Percentiles rank a stretch among this genome's conserved stretches.
phyloP scores from a whole-genome alignment of 2,113 vertebrate genomes.

The Herpetotheres cachinnans region DNA sequence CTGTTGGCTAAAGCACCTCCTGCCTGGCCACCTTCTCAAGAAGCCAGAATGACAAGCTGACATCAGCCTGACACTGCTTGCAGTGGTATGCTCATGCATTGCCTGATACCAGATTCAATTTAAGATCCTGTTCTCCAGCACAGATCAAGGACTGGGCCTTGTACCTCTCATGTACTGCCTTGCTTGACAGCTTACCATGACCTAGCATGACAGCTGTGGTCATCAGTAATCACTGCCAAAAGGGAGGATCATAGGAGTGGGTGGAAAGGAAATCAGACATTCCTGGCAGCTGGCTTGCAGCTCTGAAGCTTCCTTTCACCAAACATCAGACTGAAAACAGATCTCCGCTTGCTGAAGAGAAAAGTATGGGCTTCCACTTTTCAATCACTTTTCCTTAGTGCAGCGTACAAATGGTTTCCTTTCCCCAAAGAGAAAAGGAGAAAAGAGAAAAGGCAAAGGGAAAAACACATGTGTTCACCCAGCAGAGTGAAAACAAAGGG shows the following conservation, averaged over 20 bases:
- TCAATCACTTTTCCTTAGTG: constrained; percentile 17
- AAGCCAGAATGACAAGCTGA: not conserved
- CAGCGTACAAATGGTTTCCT: not conserved
- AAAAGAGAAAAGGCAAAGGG: not conserved
- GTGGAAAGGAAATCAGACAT: constrained; percentile 66
- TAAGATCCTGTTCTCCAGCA: not conserved
- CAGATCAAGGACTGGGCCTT: constrained; percentile 40
- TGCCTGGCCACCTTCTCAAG: not conserved
- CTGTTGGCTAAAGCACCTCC: not conserved
- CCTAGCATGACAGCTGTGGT: constrained; percentile 70
- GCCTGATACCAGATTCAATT: not conserved
- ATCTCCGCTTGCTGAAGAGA: constrained; percentile 20
- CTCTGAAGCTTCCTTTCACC: constrained; percentile 55
- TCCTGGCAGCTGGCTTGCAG: constrained; percentile 57
- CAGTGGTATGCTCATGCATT: not conserved
- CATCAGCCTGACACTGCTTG: not conserved
- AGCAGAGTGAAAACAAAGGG: not conserved
- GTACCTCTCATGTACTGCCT: constrained; percentile 33
- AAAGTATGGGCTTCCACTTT: constrained; percentile 40
- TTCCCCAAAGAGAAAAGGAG: not conserved
- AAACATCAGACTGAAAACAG: constrained; percentile 53
- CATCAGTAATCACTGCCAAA: constrained; percentile 48
- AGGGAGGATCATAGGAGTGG: constrained; percentile 61
- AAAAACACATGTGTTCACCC: not conserved
- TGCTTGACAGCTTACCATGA: constrained; percentile 67